Evolutionary conservation across 2,888 invertebrate genomes (phyloP).

Genomic region (Girardia tigrina): DNA sequence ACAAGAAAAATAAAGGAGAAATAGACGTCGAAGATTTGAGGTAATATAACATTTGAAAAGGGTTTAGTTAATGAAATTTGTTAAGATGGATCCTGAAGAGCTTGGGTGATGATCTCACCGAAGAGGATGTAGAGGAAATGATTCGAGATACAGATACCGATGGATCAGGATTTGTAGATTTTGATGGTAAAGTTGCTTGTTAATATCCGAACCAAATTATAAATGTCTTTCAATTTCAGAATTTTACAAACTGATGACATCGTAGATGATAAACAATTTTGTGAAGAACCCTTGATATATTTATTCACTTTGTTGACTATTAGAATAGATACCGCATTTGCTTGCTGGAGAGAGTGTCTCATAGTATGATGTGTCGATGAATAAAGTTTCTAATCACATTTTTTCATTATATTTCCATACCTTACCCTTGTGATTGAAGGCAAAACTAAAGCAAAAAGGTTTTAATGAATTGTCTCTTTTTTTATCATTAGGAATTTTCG

Average conservation of each 20-base stretch:
- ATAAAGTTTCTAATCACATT: background rate
- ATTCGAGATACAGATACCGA: constrained; percentile 95
- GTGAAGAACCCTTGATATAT: background rate
- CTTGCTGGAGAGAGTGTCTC: background rate
- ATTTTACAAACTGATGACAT: constrained; percentile 82
- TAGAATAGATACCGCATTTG: background rate
- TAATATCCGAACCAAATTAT: too few relatives aligned
- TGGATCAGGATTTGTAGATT: constrained; percentile 94
- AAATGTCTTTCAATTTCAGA: constrained; percentile 55
- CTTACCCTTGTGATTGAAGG: too few relatives aligned
- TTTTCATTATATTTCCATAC: background rate
- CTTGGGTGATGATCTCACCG: constrained; percentile 83
- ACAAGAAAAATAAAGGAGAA: constrained; percentile 60
- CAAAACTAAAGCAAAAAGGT: too few relatives aligned
- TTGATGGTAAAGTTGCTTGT: constrained; percentile 74
- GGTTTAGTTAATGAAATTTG: background rate
- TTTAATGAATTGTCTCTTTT: too few relatives aligned
- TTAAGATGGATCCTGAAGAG: constrained; percentile 77
- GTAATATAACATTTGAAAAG: constrained; percentile 38
- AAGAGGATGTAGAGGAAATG: constrained; percentile 85
- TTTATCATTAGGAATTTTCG: too few relatives aligned
- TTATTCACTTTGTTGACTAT: background rate
- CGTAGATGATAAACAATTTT: constrained; percentile 45
- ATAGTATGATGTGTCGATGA: background rate
- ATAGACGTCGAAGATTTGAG: constrained; percentile 55